A percentile compares a stretch with the other conserved stretches of the same genome.
phyloP scores from a whole-genome alignment of 2,888 invertebrate genomes.

The Hirtodrosophila trivittata region DNA sequence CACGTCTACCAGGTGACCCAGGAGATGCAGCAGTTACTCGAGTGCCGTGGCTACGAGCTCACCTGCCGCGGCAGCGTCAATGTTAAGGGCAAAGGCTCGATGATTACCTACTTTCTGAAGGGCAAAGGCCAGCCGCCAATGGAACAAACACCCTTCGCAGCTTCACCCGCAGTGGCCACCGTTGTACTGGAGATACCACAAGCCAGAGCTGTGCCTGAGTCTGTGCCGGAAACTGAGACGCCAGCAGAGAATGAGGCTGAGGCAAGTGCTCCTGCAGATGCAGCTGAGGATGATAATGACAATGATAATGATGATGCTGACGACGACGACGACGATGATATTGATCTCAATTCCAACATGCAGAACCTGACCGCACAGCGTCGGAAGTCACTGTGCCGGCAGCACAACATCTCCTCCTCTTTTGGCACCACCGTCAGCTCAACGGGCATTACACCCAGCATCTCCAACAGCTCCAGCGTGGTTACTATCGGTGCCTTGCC shows the following conservation, averaged over 20 bases:
- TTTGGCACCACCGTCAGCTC: conserved; percentile 82
- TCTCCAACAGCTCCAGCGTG: conserved; percentile 82
- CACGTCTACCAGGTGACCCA: conserved; percentile 89
- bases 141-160: conserved; percentile 7
- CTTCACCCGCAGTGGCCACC: neutral
- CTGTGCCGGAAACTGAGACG: conserved; percentile 6
- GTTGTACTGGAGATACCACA: neutral
- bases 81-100: conserved; percentile 97
- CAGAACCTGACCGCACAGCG: conserved; percentile 82
- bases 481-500: conserved; percentile 75
- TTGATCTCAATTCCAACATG: conserved; percentile 82
- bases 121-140: conserved; percentile 60
- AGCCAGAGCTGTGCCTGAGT: conserved; percentile 4
- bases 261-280: neutral
- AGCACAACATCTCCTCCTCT: conserved; percentile 83
- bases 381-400: conserved; percentile 83
- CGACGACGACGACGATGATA: conserved; percentile 79
- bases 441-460: conserved; percentile 81
- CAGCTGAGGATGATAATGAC: conserved; percentile 45
- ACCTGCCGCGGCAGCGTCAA: conserved; percentile 94
- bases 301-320: conserved; percentile 59
- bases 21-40: conserved; percentile 93
- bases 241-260: neutral
- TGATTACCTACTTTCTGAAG: conserved; percentile 92
- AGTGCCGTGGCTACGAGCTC: conserved; percentile 90